Base-by-base conservation (phyloP, 92 coral and sea anemone species). In the Porites rus region DNA sequence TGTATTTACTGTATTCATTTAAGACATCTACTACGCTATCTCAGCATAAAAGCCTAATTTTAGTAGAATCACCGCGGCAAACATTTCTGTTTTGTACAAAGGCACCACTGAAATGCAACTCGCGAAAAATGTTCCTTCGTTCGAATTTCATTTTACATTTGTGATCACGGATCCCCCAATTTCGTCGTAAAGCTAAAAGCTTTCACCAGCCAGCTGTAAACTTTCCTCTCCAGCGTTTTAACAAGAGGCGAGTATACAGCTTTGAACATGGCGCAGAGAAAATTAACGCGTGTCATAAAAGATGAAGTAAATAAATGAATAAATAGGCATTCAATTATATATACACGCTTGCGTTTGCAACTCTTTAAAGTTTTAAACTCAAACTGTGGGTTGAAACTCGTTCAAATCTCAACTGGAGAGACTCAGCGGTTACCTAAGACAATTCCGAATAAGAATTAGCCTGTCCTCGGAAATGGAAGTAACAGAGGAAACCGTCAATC, bases 1-100 rank as follows among this genome's bases (percentile, higher is more conserved):
- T 51, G 46, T 65, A n/a, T 52, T 19, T 79, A n/a, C 21, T 24
- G 8, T 79, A 66, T 79, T 79, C 71, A 69, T n/a, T 24, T 11
- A 13, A 53, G 77, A 69, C 59, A 81, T 81, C 86, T 81, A 17
- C 54, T 14, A 25, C 31, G 68, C 53, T 53, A 81, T 54, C 83
- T 16, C 38, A 19, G 20, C 51, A 81, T 43, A 38, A 56, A 81
- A 81, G 38, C 68, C 13, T 20, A 81, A 69, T 28, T 18, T 71
- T 17, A 8, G 76, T 9, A 17, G 64, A 51, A 65, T 79, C 21
- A 66, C 38, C 56, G 74, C 51, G 20, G 24, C 28, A 70, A 81
- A 80, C 66, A 80, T 31, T 22, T 67, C 24, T 24, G 24, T 24
- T 52, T n/a, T 9, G 8, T 10, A 56, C 61, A 56, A 56, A 10